Percentiles rank a stretch among this genome's conserved stretches.
Conservation (phyloP, 2,113 vertebrate genomes). For the Myanophis thanlyinensis region DNA sequence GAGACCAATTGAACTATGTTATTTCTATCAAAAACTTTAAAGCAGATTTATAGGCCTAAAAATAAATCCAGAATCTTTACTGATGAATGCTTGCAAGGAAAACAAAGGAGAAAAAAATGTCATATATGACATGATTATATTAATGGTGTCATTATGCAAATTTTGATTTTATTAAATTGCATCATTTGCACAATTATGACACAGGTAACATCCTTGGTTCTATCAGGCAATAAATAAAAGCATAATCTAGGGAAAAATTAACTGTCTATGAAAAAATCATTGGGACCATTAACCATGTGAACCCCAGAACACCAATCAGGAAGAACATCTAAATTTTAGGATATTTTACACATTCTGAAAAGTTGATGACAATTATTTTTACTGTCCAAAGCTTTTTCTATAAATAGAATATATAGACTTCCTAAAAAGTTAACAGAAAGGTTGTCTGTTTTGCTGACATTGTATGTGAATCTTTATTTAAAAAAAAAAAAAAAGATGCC, state of each 20-base stretch:
- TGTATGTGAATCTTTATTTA: slow-evolving; percentile 8
- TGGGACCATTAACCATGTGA: not conserved
- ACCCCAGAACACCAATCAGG: no score
- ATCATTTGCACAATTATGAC: not conserved
- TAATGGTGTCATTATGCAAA: not conserved
- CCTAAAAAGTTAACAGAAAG: not conserved
- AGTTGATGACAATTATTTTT: fast-evolving
- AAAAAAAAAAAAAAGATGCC: slow-evolving; percentile 7
- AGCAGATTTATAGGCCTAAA: not conserved
- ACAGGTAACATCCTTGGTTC: not conserved
- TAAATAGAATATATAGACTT: not conserved
- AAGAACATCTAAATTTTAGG: not conserved
- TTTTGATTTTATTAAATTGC: not conserved
- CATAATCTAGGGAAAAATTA: not conserved
- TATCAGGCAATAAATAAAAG: not conserved
- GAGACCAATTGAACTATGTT: slow-evolving; percentile 8
- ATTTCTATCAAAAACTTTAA: slow-evolving; percentile 1
- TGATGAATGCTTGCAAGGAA: not conserved
- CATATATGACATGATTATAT: not conserved
- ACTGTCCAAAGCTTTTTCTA: not conserved
- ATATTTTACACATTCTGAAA: not conserved
- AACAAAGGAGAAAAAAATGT: not conserved
- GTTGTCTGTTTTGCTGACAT: not conserved
- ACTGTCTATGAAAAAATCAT: not conserved
- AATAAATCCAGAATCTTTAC: not conserved